phyloP scores from a whole-genome alignment of 1,140 invertebrate genomes.

The Tetragonula clypearis region DNA sequence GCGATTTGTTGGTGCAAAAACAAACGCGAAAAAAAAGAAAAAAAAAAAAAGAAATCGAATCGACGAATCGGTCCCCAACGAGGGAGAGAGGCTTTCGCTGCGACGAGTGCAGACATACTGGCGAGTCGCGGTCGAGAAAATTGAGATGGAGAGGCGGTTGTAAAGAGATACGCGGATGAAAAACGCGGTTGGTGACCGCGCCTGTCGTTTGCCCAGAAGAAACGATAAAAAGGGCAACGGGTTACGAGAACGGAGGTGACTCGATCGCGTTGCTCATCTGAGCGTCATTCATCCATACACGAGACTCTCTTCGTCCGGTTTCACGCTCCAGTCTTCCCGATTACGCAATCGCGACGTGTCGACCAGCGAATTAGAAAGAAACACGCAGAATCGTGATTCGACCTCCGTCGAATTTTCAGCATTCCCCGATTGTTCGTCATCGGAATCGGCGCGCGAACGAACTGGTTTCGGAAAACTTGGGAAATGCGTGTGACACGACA shows the following conservation, averaged over 20 bases:
- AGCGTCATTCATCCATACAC: slow-evolving; percentile 43
- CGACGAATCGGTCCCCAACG: neutral
- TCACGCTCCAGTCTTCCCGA: slow-evolving; percentile 55
- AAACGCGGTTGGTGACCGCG: slow-evolving; percentile 2
- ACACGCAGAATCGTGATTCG: slow-evolving; percentile 25
- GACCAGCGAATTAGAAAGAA: slow-evolving; percentile 54
- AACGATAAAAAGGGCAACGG: slow-evolving; percentile 30
- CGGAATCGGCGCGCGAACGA: neutral
- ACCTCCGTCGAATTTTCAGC: slow-evolving; percentile 30
- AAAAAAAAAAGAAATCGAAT: neutral
- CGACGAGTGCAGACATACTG: too few relatives aligned
- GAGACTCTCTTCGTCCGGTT: slow-evolving; percentile 16
- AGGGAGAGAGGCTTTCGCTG: neutral
- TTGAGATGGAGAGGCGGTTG: neutral
- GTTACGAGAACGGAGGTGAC: neutral
- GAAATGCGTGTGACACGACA: neutral
- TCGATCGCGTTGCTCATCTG: slow-evolving; percentile 37
- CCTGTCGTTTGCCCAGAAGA: slow-evolving; percentile 21
- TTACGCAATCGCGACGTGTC: slow-evolving; percentile 57
- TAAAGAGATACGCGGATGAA: neutral
- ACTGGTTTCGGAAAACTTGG: neutral
- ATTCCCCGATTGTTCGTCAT: neutral
- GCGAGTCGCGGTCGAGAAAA: neutral
- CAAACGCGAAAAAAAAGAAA: neutral
- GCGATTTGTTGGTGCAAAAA: neutral